Evolutionary conservation across 2,797 vertebrate genomes (phyloP).

Genomic region (Coreius guichenoti): DNA sequence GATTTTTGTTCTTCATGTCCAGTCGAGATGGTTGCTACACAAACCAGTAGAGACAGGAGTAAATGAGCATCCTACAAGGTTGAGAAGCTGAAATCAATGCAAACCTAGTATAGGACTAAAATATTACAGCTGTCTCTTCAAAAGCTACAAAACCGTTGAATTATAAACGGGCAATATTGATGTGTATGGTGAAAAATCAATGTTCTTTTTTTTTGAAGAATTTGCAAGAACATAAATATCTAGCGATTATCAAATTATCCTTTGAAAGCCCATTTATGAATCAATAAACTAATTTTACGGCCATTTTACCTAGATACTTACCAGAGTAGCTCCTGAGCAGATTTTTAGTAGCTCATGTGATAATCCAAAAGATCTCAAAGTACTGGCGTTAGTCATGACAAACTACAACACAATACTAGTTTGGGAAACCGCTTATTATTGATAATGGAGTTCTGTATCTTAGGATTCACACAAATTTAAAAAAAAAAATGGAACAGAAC

Average conservation of each 20-base stretch:
- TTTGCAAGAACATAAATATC: constrained; percentile 12
- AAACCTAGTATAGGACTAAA: constrained; percentile 25
- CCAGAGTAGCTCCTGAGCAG: constrained; percentile 71
- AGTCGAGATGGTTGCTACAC: constrained; percentile 77
- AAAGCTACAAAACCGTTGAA: constrained; percentile 35
- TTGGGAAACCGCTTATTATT: constrained; percentile 77
- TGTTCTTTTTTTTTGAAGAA: constrained; percentile 19
- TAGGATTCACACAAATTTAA: not conserved
- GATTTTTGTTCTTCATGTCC: constrained; percentile 71
- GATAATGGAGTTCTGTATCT: constrained; percentile 72
- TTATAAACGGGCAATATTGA: constrained; percentile 50
- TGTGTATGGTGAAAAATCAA: not conserved
- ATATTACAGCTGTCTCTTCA: constrained; percentile 29
- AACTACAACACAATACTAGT: constrained; percentile 63
- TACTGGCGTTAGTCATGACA: constrained; percentile 55
- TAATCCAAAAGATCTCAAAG: constrained; percentile 52
- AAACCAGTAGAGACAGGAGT: constrained; percentile 82
- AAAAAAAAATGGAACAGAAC: constrained; percentile 15
- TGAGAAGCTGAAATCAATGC: constrained; percentile 43
- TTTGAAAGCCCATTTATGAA: constrained; percentile 76
- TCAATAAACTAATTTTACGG: constrained; percentile 55
- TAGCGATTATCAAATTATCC: not conserved
- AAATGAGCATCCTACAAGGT: constrained; percentile 58
- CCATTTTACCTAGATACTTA: constrained; percentile 69
- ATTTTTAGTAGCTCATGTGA: constrained; percentile 62